Percentiles rank a stretch among this genome's conserved stretches.
Evolutionary conservation across 2,113 vertebrate species (phyloP).

Genomic region (Serilophus lunatus): DNA sequence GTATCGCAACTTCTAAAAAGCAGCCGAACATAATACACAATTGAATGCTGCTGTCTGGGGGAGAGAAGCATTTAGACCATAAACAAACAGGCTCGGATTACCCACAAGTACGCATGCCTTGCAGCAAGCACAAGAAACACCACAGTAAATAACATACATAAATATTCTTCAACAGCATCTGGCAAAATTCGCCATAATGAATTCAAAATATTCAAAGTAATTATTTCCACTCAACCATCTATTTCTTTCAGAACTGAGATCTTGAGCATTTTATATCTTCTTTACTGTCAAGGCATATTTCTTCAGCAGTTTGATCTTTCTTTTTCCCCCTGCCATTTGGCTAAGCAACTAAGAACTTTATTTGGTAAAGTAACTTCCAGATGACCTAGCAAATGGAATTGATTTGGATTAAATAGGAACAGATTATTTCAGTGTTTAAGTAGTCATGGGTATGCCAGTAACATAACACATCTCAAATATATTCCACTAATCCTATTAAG

Average conservation of each 20-base stretch:
- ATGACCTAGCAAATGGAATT: slow-evolving; percentile 19
- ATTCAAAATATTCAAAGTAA: slow-evolving; percentile 4
- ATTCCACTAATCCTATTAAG: background rate
- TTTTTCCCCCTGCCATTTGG: fast-evolving
- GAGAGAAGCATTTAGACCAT: background rate
- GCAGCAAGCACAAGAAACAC: background rate
- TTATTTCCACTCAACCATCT: background rate
- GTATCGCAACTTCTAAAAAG: background rate
- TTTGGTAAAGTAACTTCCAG: slow-evolving; percentile 13
- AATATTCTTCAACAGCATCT: slow-evolving; percentile 1
- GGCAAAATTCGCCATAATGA: background rate
- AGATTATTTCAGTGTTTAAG: slow-evolving; percentile 12
- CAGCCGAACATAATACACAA: background rate
- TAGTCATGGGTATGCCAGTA: background rate
- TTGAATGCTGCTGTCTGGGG: background rate
- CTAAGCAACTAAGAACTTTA: slow-evolving; percentile 5
- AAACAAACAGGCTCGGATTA: slow-evolving; percentile 1
- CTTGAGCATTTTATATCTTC: background rate
- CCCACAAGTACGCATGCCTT: background rate
- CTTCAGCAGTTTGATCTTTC: background rate
- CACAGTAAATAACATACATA: background rate
- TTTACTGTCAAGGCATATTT: background rate
- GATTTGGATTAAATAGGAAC: slow-evolving; percentile 1
- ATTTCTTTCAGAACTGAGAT: background rate
- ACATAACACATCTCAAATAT: background rate